These are phyloP conservation scores for Synanthedon myopaeformis DNA, from an alignment of 2,888 invertebrate genomes.

Conservation along the genomic window DNA sequence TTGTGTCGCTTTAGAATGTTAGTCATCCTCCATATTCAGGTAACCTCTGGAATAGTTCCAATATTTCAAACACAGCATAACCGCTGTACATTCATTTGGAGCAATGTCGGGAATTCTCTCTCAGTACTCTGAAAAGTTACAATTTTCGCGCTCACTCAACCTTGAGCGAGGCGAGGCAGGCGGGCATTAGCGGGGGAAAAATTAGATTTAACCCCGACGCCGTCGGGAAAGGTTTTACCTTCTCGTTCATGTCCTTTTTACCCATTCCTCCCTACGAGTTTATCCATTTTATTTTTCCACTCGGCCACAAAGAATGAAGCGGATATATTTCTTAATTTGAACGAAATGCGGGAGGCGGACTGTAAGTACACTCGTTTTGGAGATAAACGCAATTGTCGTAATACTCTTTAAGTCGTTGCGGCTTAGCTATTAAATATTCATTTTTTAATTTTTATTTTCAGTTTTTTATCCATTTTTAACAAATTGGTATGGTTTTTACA, in stretches of 20 bases:
- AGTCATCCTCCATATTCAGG: too few relatives aligned
- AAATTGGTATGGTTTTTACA: too few relatives aligned
- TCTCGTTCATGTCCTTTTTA: constrained; percentile 38
- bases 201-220: constrained; percentile 62
- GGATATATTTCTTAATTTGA: constrained; percentile 38
- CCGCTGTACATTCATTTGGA: not conserved
- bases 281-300: constrained; percentile 45
- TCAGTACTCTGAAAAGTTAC: constrained; percentile 30
- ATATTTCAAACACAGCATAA: not conserved
- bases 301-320: constrained; percentile 24
- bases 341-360: constrained; percentile 16
- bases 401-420: too few relatives aligned
- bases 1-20: too few relatives aligned
- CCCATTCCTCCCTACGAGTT: constrained; percentile 35
- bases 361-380: constrained; percentile 1
- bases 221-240: constrained; percentile 30
- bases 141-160: constrained; percentile 56
- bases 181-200: constrained; percentile 54
- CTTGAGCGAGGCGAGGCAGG: constrained; percentile 37
- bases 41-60: not conserved
- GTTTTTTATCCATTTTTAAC: too few relatives aligned
- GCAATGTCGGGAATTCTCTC: constrained; percentile 14
- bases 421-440: too few relatives aligned
- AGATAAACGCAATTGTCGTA: not conserved
- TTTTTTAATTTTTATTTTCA: too few relatives aligned